Conservation (phyloP, 2,113 vertebrate genomes). For the Australoheros scitulus region DNA sequence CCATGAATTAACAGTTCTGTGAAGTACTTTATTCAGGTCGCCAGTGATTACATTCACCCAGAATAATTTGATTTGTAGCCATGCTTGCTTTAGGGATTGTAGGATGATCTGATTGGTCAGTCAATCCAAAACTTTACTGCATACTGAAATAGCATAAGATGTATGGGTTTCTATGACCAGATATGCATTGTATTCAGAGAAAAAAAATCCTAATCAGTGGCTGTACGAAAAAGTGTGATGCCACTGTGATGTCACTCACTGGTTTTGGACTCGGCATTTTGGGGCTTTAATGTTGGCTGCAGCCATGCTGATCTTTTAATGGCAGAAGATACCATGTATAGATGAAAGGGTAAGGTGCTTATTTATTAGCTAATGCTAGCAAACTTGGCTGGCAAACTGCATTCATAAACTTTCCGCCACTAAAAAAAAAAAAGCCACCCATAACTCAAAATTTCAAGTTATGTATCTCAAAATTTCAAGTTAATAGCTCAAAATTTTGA, state of each 20-base stretch:
- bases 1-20: slow-evolving; percentile 12
- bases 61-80: background rate
- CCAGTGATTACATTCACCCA: background rate
- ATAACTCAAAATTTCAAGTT: no score
- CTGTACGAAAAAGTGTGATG: background rate
- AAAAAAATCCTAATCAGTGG: background rate
- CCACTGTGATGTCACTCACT: background rate
- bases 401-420: no score
- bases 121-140: background rate
- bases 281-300: background rate
- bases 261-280: background rate
- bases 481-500: no score
- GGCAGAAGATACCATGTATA: no score
- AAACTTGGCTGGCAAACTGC: no score
- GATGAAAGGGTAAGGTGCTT: no score
- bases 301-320: background rate
- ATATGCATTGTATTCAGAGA: background rate
- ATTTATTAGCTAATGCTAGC: no score
- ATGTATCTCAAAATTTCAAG: no score
- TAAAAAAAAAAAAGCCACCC: no score
- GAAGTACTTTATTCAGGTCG: background rate
- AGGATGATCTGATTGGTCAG: background rate
- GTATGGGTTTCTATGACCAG: background rate
- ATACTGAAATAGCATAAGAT: background rate
- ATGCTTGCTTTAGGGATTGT: background rate